A percentile compares a stretch with the other conserved stretches of the same genome.
These are phyloP conservation scores for Salticus scenicus DNA, from an alignment of 2,888 invertebrate species.

Conservation along the genomic window DNA sequence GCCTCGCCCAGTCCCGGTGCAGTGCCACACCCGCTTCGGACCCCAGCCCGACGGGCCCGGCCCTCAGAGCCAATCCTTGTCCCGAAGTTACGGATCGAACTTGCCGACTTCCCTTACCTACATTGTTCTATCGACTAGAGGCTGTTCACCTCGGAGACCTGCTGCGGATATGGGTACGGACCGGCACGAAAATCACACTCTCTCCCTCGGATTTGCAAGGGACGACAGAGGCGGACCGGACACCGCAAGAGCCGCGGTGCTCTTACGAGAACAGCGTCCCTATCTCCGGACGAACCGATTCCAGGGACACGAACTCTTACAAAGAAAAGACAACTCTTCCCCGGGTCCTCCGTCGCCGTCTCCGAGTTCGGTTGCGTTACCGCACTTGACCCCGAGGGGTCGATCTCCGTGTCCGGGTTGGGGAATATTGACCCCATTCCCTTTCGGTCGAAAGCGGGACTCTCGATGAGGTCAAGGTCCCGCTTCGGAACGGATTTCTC, in stretches of 20 bases:
- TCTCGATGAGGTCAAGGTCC: no score
- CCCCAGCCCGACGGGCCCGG: conserved; percentile 80
- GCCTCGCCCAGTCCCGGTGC: conserved; percentile 74
- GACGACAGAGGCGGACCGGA: conserved; percentile 74
- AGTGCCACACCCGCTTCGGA: conserved; percentile 76
- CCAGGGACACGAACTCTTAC: conserved; percentile 76
- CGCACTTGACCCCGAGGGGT: conserved; percentile 71
- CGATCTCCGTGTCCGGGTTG: conserved; percentile 74
- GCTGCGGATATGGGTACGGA: conserved; percentile 81
- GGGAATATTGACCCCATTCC: conserved; percentile 28
- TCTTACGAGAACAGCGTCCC: conserved; percentile 75
- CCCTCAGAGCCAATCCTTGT: conserved; percentile 85
- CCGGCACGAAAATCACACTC: conserved; percentile 69
- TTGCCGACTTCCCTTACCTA: conserved; percentile 84
- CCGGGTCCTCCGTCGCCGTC: conserved; percentile 75
- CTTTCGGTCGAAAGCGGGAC: no score
- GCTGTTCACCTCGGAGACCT: conserved; percentile 85
- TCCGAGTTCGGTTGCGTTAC: conserved; percentile 76
- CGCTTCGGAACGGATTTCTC: conserved; percentile 73
- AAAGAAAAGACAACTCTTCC: conserved; percentile 78
- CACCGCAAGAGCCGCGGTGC: conserved; percentile 76
- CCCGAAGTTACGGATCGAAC: conserved; percentile 80
- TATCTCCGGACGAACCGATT: conserved; percentile 77
- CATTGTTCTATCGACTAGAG: conserved; percentile 83
- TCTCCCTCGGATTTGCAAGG: conserved; percentile 49